Evolutionary conservation across 2,113 vertebrate genomes (phyloP).

Genomic region (Panurus biarmicus): DNA sequence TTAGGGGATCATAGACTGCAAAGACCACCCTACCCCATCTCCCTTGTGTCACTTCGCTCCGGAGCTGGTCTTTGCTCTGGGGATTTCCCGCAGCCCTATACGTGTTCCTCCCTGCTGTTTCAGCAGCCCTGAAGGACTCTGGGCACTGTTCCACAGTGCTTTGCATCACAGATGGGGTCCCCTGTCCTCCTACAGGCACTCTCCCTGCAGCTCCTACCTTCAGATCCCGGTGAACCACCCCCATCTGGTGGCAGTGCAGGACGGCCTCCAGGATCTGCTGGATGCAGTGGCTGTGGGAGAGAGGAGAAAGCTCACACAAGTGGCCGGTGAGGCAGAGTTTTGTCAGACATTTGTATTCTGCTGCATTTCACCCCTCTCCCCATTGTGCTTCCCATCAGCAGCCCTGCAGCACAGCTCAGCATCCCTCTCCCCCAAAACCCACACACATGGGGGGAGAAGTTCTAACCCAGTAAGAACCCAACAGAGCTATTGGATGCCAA

Average conservation of each 20-base stretch:
- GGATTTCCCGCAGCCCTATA: not conserved
- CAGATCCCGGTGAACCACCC: slow-evolving; percentile 83
- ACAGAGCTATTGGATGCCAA: not conserved
- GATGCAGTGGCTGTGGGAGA: slow-evolving; percentile 47
- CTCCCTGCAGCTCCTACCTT: slow-evolving; percentile 69
- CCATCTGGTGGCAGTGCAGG: slow-evolving; percentile 86
- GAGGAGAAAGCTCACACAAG: not conserved
- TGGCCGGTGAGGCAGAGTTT: not conserved
- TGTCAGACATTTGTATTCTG: not conserved
- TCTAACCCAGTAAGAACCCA: not conserved
- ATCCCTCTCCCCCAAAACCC: not conserved
- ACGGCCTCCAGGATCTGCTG: slow-evolving; percentile 80
- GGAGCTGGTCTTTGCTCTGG: not conserved
- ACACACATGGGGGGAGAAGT: not conserved
- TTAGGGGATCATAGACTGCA: not conserved
- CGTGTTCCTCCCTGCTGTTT: not conserved
- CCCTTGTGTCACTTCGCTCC: not conserved
- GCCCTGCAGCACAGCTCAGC: not conserved
- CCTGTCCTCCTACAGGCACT: not conserved
- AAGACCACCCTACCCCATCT: not conserved
- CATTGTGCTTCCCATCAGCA: not conserved
- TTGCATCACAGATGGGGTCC: not conserved
- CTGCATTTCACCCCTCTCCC: not conserved
- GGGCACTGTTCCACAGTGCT: not conserved
- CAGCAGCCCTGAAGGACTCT: not conserved